Conservation (phyloP, 37 sponge, comb jelly and placozoan genomes). For the Cliona cf. orientalis region DNA sequence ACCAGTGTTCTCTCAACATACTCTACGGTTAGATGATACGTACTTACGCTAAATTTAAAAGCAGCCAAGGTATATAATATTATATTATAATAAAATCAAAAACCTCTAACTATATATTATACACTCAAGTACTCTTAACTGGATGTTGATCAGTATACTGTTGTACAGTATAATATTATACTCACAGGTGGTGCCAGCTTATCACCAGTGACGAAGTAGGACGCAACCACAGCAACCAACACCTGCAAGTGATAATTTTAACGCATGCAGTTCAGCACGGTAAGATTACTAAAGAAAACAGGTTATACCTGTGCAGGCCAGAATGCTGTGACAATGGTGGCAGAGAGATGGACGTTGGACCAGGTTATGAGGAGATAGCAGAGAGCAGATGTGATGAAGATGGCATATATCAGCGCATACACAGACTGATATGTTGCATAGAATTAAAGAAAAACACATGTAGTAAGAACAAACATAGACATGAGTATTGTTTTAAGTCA, state of each 20-base stretch:
- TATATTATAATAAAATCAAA: too few species aligned
- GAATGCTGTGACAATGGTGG: conserved; percentile 84
- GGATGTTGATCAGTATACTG: too few species aligned
- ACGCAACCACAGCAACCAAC: conserved; percentile 31
- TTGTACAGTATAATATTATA: neutral
- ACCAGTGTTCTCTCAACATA: too few species aligned
- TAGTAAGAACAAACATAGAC: too few species aligned
- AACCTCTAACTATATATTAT: too few species aligned
- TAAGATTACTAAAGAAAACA: neutral
- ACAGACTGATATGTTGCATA: too few species aligned
- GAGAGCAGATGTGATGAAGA: conserved; percentile 81
- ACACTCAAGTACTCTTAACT: too few species aligned
- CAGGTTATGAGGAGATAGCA: conserved; percentile 89
- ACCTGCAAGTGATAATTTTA: conserved; percentile 46
- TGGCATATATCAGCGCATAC: conserved; percentile 79
- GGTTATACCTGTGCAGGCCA: conserved; percentile 87
- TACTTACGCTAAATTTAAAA: too few species aligned
- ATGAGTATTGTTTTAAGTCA: too few species aligned
- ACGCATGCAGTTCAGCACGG: neutral
- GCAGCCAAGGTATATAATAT: too few species aligned
- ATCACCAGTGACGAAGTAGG: conserved; percentile 64
- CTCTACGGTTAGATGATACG: too few species aligned
- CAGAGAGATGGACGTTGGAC: conserved; percentile 71
- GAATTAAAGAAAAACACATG: too few species aligned
- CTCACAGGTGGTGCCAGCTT: conserved; percentile 21